phyloP scores from a whole-genome alignment of 1,140 invertebrate species.

The Chrysomallon squamiferum region DNA sequence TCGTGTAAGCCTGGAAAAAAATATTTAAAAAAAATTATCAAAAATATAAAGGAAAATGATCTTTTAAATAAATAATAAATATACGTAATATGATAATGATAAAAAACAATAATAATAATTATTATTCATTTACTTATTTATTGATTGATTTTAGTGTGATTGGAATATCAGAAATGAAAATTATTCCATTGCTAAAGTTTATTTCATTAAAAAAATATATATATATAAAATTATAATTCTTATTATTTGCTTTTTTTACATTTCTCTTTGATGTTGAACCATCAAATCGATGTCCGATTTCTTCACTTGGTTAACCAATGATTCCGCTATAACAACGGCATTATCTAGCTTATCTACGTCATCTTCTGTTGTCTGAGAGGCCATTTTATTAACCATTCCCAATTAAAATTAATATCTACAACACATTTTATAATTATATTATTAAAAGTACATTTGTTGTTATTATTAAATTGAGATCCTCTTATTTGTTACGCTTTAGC shows the following conservation, averaged over 20 bases:
- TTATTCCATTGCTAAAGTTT: too few relatives aligned
- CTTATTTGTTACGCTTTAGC: too few relatives aligned
- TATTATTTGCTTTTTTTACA: slow-evolving; percentile 26
- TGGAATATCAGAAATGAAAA: background rate
- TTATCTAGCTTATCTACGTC: too few relatives aligned
- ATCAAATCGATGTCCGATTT: slow-evolving; percentile 38
- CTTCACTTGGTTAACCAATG: slow-evolving; percentile 43
- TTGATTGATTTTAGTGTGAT: too few relatives aligned
- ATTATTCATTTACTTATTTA: too few relatives aligned
- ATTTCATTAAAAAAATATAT: background rate
- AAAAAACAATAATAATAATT: too few relatives aligned
- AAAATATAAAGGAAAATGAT: slow-evolving; percentile 5
- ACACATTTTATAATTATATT: too few relatives aligned
- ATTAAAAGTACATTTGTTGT: too few relatives aligned
- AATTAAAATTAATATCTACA: too few relatives aligned
- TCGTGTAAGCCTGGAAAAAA: slow-evolving; percentile 80
- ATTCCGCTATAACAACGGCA: slow-evolving; percentile 33
- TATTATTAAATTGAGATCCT: too few relatives aligned
- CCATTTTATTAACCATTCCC: too few relatives aligned
- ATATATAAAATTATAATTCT: background rate
- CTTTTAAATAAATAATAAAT: background rate
- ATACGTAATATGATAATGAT: background rate
- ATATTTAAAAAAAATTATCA: slow-evolving; percentile 5
- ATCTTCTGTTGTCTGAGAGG: too few relatives aligned
- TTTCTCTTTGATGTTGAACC: slow-evolving; percentile 45